A percentile compares a stretch with the other conserved stretches of the same genome.
Conservation (phyloP, 2,113 vertebrate species). For the Psettodes erumei region DNA sequence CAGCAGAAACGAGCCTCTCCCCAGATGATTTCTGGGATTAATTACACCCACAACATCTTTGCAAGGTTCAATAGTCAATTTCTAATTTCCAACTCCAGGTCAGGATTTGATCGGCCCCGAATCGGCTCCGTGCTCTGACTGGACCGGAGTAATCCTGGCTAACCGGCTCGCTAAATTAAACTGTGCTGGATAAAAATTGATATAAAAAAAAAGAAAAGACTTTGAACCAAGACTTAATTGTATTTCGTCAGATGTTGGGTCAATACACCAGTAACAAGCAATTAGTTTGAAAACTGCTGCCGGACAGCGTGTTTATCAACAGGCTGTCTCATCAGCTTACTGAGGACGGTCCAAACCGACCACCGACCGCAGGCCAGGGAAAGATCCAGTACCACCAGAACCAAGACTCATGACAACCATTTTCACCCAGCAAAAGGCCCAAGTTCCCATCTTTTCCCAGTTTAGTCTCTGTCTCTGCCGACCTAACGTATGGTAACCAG, state of each 20-base stretch:
- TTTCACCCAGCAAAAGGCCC: too few species aligned
- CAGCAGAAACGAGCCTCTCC: too few species aligned
- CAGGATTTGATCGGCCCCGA: conserved; percentile 6
- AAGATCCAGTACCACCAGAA: too few species aligned
- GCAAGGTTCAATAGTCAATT: conserved; percentile 28
- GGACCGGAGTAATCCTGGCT: not conserved
- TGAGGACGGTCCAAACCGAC: too few species aligned
- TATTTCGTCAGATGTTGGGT: conserved; percentile 11
- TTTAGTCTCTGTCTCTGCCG: too few species aligned
- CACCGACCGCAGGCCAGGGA: not conserved
- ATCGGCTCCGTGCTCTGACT: not conserved
- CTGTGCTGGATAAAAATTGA: conserved; percentile 15
- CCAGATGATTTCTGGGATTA: conserved; percentile 3
- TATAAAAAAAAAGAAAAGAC: not conserved
- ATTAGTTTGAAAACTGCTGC: conserved; percentile 44
- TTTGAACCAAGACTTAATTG: conserved; percentile 11
- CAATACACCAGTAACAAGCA: conserved; percentile 21
- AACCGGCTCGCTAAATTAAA: conserved; percentile 24
- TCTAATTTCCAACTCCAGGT: not conserved
- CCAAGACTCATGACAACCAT: too few species aligned
- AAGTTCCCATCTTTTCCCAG: too few species aligned
- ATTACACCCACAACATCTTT: conserved; percentile 16
- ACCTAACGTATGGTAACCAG: too few species aligned
- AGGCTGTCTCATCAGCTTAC: conserved; percentile 21
- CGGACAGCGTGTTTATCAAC: not conserved